phyloP scores from a whole-genome alignment of 2,797 vertebrate species.

The Cirrhinus mrigala region DNA sequence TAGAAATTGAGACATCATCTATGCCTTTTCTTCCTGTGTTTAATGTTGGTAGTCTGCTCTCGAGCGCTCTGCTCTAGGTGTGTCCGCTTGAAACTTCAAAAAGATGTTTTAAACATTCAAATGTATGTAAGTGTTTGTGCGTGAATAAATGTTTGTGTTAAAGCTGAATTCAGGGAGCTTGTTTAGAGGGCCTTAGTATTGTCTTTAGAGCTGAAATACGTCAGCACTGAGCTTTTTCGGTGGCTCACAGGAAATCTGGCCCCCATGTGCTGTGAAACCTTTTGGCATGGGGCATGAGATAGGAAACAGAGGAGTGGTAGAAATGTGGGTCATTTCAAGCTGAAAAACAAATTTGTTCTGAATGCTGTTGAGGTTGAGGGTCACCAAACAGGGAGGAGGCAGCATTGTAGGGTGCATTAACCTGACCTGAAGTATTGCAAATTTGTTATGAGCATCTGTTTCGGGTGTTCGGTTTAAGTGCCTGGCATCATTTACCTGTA shows the following conservation, averaged over 20 bases:
- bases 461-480: neutral
- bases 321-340: constrained; percentile 79
- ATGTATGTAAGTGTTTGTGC: constrained; percentile 64
- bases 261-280: constrained; percentile 85
- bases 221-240: constrained; percentile 79
- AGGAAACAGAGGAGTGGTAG: constrained; percentile 77
- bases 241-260: constrained; percentile 81
- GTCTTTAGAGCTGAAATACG: constrained; percentile 76
- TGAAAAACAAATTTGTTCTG: constrained; percentile 77
- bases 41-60: constrained; percentile 1
- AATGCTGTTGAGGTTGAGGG: constrained; percentile 51
- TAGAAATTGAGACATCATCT: constrained; percentile 15
- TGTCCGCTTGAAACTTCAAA: constrained; percentile 20
- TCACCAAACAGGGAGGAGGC: constrained; percentile 60
- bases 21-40: constrained; percentile 22
- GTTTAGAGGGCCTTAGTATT: constrained; percentile 80
- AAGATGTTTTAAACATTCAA: constrained; percentile 48
- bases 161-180: constrained; percentile 69
- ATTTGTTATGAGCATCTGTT: neutral
- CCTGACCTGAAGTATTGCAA: constrained; percentile 63
- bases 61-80: neutral
- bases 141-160: constrained; percentile 63
- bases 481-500: neutral
- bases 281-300: constrained; percentile 81
- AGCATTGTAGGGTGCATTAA: constrained; percentile 52